A percentile compares a stretch with the other conserved stretches of the same genome.
Evolutionary conservation across 1,140 invertebrate species (phyloP).

Genomic region (Micrasema longulum): DNA sequence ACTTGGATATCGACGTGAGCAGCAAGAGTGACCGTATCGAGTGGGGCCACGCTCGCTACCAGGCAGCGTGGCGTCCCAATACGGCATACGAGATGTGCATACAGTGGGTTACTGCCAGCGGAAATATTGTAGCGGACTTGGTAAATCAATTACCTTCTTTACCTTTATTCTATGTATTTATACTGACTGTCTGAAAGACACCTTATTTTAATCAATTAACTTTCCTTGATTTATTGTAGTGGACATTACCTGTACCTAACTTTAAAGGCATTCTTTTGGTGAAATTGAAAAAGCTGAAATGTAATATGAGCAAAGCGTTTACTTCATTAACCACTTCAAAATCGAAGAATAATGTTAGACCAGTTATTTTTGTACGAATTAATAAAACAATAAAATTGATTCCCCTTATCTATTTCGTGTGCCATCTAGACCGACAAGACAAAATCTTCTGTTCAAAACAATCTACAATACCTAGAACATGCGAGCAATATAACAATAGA

Average conservation of each 20-base stretch:
- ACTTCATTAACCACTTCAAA: no score
- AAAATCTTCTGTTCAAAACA: no score
- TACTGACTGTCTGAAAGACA: no score
- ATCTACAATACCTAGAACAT: no score
- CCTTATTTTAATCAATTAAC: not conserved
- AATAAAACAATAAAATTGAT: no score
- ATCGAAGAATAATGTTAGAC: no score
- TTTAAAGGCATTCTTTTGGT: not conserved
- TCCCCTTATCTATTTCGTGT: no score
- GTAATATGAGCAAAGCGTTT: no score
- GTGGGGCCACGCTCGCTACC: slow-evolving; percentile 94
- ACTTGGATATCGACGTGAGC: slow-evolving; percentile 88
- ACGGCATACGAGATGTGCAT: slow-evolving; percentile 94
- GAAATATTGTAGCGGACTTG: slow-evolving; percentile 91
- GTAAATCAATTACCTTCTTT: slow-evolving; percentile 66
- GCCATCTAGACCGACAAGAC: no score
- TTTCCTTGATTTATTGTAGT: not conserved
- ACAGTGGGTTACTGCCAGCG: slow-evolving; percentile 96
- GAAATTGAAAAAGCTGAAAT: no score
- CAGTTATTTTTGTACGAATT: no score
- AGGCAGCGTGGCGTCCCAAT: slow-evolving; percentile 87
- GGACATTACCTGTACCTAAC: not conserved
- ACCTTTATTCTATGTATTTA: not conserved
- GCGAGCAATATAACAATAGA: no score
- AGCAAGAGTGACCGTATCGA: slow-evolving; percentile 92